Evolutionary conservation across 2,888 invertebrate genomes (phyloP), one percentile per base, ranked within the genome.

Genomic region (Sericinus montela): DNA sequence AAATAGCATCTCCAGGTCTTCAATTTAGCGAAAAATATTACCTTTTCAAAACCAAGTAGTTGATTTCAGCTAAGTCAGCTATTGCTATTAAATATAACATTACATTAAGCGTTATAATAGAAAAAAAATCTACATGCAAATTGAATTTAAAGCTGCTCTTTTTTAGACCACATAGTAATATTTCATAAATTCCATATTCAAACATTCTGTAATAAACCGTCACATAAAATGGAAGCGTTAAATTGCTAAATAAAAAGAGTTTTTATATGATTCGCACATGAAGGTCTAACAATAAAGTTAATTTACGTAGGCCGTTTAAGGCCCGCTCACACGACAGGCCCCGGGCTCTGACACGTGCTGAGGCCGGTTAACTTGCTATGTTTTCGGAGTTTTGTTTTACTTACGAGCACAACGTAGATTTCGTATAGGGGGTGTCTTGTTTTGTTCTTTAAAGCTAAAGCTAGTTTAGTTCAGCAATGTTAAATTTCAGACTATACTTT

Each of bases 251-350:
- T 13, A 36, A 41, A 45, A 36, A 28, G 14, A 36, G 29, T 15
- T 50, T 45, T 45, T 41, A 30, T 41, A 41, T 41, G 13, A 32
- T 46, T 51, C 46, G 45, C 38, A 43, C 46, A 51, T 51, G 46
- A 35, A 46, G 13, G 51, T 39, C 44, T 44, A 35, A 44, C 35
- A 47, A 36, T 44, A 40, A 14, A 34, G 45, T 9, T 45, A 51
- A 45, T 36, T 41, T 40, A 42, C 34, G 43, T 41, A 39, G 14
- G 10, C 37, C 66, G 69, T 69, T 73, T 66, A 63, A 62, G 64
- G 63, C 67, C 63, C 67, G 67, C 71, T 74, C 73, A 72, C 74
- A 74, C 73, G 72, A 72, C 65, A 63, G 62, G n/a, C 47, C 50
- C 34, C 41, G 34, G 55, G 41, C 55, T 43, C 49, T 55, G 47